Base-by-base conservation (phyloP, 2,888 invertebrate genomes). In the Ophion ellenae region DNA sequence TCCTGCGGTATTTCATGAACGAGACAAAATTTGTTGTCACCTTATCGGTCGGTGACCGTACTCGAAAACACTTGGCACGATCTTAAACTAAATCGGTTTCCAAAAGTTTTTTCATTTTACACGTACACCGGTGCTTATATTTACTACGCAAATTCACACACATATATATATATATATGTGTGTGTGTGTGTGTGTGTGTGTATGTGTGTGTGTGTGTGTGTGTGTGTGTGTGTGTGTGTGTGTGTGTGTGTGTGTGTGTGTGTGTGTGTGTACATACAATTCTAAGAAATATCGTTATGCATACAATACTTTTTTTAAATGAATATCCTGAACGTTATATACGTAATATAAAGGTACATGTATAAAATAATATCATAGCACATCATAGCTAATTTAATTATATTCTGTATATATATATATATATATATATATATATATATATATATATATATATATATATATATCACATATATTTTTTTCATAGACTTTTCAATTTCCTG, bases 401-500 rank as follows among this genome's bases (percentile, higher is more conserved):
- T 4, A 32, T 32, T 32, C 32, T 32, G 1, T 32, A 4, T 32
- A 32, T 32, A 32, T 32, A 24, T 24, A 24, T 24, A 24, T 24
- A 24, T 24, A 24, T 36, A 36, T 7, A 36, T 36, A 28, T 57
- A 69, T 45, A 66, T 17, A 67, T 36, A 36, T 36, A 36, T 36
- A 59, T 53, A 24, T 59, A 66, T 9, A 70, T 20, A 83, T 64
- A 20, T 36, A 24, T 24, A 24, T 1, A 24, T 2, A 1, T 24
- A 24, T 24, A 24, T 24, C 24, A 1, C 1, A 24, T 24, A 24
- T 66, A 14, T n/a, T 57, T 83, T 78, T 20, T 32, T 66, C 67
- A 83, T 67, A 67, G 57, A 77, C 36, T 40, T 67, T 67, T 77
- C 20, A 57, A 57, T 67, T 70, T 75, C 63, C 57, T 61, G 64